A percentile compares a stretch with the other conserved stretches of the same genome.
Conservation (phyloP, 2,888 invertebrate genomes). For the Diogma glabrata region DNA sequence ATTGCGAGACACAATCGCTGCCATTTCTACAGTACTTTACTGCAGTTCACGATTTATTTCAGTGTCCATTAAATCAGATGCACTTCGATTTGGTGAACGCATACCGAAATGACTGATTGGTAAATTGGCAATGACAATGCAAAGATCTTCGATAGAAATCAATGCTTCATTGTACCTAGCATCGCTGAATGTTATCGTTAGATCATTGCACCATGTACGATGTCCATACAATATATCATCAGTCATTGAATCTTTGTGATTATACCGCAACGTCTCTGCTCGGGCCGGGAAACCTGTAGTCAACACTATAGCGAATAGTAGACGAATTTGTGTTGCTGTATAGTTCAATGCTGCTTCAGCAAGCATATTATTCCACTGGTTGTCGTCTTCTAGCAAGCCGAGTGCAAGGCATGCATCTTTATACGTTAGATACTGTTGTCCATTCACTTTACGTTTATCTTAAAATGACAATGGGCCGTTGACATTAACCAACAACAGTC, state of each 20-base stretch:
- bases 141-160: neutral
- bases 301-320: conserved; percentile 1
- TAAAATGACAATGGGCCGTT: conserved; percentile 1
- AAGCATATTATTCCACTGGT: too few relatives aligned
- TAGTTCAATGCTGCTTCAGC: neutral
- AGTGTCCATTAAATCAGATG: neutral
- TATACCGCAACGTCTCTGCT: too few relatives aligned
- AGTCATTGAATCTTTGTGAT: too few relatives aligned
- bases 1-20: neutral
- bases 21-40: neutral
- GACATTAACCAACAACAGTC: neutral
- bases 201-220: neutral
- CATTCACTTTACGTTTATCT: too few relatives aligned
- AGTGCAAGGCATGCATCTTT: neutral
- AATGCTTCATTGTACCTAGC: conserved; percentile 17
- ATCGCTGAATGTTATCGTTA: neutral
- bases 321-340: neutral
- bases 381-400: too few relatives aligned
- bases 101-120: neutral
- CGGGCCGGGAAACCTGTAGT: too few relatives aligned
- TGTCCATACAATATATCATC: neutral
- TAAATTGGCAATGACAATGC: neutral
- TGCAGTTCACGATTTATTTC: neutral
- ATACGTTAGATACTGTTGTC: neutral
- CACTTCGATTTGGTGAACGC: conserved; percentile 1